Evolutionary conservation across 53 echinoderm and acorn worm genomes (phyloP), one percentile per base, ranked within the genome.

Genomic region (Apostichopus leukothele): DNA sequence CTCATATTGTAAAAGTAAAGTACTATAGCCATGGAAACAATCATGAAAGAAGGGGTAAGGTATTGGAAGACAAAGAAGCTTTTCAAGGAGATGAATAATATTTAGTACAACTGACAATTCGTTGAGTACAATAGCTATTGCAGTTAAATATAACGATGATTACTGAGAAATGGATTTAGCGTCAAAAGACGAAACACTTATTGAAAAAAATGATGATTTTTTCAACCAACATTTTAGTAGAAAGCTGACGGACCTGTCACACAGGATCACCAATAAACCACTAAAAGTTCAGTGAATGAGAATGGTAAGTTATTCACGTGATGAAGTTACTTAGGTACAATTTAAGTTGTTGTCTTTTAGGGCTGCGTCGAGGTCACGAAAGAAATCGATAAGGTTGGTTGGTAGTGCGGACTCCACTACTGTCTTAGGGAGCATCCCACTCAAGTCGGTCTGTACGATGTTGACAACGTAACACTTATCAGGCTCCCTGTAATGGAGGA

Each of bases 401-500:
- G 97, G 97, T 51, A 97, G 89, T 5, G 97, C 97, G 50, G 97
- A 92, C 67, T 97, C 97, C 6, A 97, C 97, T 18, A 97, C 91
- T 1, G 97, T 91, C 61, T 92, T 94, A 39, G 97, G 97, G 1
- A 97, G 88, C 97, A 95, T 97, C 1, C 97, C 97, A 25, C 95
- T 88, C 5, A 97, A 93, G 83, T 95, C 97, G 4, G 95, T 92
- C 79, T 95, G 97, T 8, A 97, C 95, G 59, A 97, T 92, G 91
- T 95, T 97, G 14, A 97, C 83, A 7, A 97, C 97, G 54, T 92
- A 86, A 21, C 92, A 94, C 90, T 91, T 92, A 83, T 86, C 90
- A 61, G 78, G 90, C 13, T 97, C 93, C 54, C 97, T 97, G 90
- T 51, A 55, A 39, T 39, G 39, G 0, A 39, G 39, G 39, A 39